phyloP scores from a whole-genome alignment of 2,113 vertebrate species.

The Zosterops pallidus region DNA sequence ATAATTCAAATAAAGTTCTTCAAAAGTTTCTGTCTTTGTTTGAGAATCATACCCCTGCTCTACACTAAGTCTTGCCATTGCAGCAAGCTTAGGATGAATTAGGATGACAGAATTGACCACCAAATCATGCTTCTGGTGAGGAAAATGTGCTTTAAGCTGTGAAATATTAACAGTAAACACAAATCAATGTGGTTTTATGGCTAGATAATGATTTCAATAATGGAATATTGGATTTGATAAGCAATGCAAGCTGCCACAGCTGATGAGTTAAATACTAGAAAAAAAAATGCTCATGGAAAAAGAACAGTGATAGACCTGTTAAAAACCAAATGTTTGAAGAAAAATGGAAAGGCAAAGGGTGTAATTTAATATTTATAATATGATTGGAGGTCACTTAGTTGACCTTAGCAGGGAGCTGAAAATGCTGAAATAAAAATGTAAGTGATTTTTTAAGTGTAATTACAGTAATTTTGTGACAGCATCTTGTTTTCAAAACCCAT shows the following conservation, averaged over 20 bases:
- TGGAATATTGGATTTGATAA: constrained; percentile 27
- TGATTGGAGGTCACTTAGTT: not conserved
- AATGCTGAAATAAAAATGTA: constrained; percentile 2
- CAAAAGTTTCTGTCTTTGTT: not conserved
- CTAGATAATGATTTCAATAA: constrained; percentile 28
- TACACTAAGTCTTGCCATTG: not conserved
- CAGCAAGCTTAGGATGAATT: not conserved
- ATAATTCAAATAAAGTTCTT: not conserved
- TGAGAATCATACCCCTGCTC: not conserved
- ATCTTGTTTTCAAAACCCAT: not conserved
- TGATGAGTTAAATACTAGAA: not conserved
- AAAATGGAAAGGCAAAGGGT: not conserved
- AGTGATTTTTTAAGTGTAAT: not conserved
- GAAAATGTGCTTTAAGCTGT: not conserved
- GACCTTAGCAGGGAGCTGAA: not conserved
- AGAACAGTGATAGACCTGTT: not conserved
- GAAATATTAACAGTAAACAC: constrained; percentile 40
- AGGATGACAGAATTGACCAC: not conserved
- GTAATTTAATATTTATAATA: not conserved
- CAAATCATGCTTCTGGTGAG: not conserved
- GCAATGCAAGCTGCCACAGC: not conserved
- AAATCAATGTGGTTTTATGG: constrained; percentile 7
- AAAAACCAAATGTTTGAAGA: not conserved
- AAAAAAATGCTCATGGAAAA: not conserved
- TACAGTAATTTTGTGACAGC: not conserved